These are phyloP conservation scores for Forbesichthys papilliferus DNA, from an alignment of 2,113 vertebrate genomes.

Conservation along the genomic window DNA sequence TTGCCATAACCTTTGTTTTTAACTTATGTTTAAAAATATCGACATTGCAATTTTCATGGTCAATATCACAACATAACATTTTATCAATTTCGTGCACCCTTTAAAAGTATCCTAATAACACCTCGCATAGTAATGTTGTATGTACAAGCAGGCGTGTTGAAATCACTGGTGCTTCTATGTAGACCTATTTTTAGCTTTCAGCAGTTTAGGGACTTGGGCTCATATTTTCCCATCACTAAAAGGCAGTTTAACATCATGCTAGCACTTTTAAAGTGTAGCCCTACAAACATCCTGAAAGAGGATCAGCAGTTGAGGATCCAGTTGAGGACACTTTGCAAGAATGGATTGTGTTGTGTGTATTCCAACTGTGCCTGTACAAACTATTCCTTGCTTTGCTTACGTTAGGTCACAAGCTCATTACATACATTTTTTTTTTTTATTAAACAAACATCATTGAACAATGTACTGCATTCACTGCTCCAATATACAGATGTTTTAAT, in stretches of 20 bases:
- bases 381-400: too few species aligned
- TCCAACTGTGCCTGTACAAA: too few species aligned
- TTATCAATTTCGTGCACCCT: neutral
- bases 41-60: too few species aligned
- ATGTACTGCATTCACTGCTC: slow-evolving; percentile 13
- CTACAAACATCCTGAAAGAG: slow-evolving; percentile 53
- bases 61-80: neutral
- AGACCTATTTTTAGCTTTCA: slow-evolving; percentile 55
- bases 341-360: neutral
- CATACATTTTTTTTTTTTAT: too few species aligned
- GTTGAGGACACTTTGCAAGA: slow-evolving; percentile 22
- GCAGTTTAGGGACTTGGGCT: slow-evolving; percentile 34
- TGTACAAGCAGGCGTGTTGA: slow-evolving; percentile 38
- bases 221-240: slow-evolving; percentile 30
- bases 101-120: slow-evolving; percentile 22
- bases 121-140: slow-evolving; percentile 45
- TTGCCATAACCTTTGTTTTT: too few species aligned
- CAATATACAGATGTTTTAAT: neutral
- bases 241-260: slow-evolving; percentile 34
- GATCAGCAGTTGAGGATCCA: slow-evolving; percentile 26
- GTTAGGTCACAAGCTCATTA: too few species aligned
- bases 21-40: too few species aligned
- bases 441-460: slow-evolving; percentile 18
- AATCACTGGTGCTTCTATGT: slow-evolving; percentile 13
- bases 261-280: slow-evolving; percentile 36